These are phyloP conservation scores for Tetragonisca angustula DNA, from an alignment of 2,888 invertebrate species.

Conservation along the genomic window DNA sequence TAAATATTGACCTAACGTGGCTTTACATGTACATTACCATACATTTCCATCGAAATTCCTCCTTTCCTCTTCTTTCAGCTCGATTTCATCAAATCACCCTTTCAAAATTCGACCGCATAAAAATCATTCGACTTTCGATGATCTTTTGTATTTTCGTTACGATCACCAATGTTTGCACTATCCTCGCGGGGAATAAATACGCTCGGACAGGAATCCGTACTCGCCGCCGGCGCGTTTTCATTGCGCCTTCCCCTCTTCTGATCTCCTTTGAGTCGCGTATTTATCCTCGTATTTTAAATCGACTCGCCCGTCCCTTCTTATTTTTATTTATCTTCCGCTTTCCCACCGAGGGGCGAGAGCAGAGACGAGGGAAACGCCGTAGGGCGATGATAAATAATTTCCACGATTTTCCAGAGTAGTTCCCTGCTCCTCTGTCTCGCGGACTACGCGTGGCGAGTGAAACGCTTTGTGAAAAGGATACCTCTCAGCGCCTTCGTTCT, in stretches of 20 bases:
- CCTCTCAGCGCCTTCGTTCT: neutral
- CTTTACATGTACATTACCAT: neutral
- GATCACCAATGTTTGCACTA: neutral
- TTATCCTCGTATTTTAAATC: conserved; percentile 20
- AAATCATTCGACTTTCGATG: neutral
- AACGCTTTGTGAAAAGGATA: neutral
- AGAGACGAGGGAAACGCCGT: neutral
- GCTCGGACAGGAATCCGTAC: neutral
- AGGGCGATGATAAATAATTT: conserved; percentile 22
- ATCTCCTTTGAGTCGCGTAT: conserved; percentile 1
- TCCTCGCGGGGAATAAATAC: neutral
- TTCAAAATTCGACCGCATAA: neutral
- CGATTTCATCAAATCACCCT: neutral
- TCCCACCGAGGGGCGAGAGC: neutral
- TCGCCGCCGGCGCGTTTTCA: neutral
- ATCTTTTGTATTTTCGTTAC: neutral
- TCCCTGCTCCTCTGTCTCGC: neutral
- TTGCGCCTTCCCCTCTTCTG: conserved; percentile 4
- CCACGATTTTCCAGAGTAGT: neutral
- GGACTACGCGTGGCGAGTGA: neutral
- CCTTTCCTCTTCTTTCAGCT: neutral
- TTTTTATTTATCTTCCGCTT: neutral
- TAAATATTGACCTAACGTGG: too few species aligned
- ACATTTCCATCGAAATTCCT: neutral
- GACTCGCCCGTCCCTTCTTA: neutral